Evolutionary conservation across 2,113 vertebrate species (phyloP).

Genomic region (Myiozetetes cayanensis): DNA sequence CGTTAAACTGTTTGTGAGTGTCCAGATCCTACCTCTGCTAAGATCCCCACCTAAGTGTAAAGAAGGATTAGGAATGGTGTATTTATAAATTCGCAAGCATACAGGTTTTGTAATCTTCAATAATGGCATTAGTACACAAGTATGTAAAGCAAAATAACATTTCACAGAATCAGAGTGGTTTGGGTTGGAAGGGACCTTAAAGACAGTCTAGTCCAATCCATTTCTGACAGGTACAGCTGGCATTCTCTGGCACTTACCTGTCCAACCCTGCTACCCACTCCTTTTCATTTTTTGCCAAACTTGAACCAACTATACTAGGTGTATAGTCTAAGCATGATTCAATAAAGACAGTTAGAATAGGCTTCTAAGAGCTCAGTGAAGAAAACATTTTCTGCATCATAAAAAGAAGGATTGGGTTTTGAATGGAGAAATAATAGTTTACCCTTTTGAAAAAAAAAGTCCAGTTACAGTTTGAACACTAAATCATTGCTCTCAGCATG

Average conservation of each 20-base stretch:
- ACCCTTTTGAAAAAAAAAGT: background rate
- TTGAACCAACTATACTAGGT: background rate
- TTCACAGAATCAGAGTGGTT: background rate
- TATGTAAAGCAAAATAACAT: background rate
- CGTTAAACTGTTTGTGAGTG: rapidly evolving
- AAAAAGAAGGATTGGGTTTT: background rate
- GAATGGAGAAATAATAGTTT: background rate
- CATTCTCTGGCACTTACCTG: background rate
- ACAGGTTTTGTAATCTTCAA: background rate
- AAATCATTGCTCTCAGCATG: background rate
- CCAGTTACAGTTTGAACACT: background rate
- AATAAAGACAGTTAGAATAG: background rate
- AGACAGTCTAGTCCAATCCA: background rate
- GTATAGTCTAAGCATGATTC: background rate
- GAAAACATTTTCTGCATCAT: background rate
- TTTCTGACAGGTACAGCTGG: background rate
- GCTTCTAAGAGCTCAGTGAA: background rate
- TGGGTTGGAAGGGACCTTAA: background rate
- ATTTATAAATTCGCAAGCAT: background rate
- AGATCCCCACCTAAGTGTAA: background rate
- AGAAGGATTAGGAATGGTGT: background rate
- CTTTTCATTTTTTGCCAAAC: background rate
- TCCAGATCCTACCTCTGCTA: background rate
- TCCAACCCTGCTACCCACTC: background rate
- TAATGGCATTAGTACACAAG: rapidly evolving